Evolutionary conservation across 1,140 invertebrate genomes (phyloP).

Genomic region (Drosophila lowei): DNA sequence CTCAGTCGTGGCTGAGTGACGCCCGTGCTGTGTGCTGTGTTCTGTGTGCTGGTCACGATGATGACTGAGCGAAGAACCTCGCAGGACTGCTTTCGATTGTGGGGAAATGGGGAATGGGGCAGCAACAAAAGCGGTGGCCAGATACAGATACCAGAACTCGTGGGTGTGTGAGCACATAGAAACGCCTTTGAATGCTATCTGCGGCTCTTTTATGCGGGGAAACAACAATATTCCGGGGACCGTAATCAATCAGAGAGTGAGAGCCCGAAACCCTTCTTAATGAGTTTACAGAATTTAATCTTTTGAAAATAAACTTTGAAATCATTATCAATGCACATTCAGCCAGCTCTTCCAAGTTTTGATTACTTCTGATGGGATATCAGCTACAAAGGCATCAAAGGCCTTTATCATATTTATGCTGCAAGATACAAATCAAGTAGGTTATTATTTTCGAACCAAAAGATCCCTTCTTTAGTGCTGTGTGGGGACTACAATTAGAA

Average conservation of each 20-base stretch:
- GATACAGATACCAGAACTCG: neutral
- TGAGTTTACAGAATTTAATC: slow-evolving; percentile 27
- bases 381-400: too few relatives aligned
- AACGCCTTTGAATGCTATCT: slow-evolving; percentile 15
- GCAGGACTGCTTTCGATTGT: slow-evolving; percentile 20
- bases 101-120: neutral
- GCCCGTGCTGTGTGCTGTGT: slow-evolving; percentile 11
- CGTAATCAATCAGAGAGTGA: slow-evolving; percentile 11
- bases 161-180: neutral
- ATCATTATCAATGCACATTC: too few relatives aligned
- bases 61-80: slow-evolving; percentile 26
- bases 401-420: too few relatives aligned
- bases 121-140: neutral
- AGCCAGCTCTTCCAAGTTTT: neutral
- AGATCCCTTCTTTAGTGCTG: too few relatives aligned
- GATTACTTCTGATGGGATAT: neutral
- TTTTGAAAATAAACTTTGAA: slow-evolving; percentile 9
- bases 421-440: too few relatives aligned
- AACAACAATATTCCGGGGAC: neutral
- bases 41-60: slow-evolving; percentile 39
- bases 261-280: neutral
- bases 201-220: neutral
- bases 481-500: too few relatives aligned
- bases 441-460: too few relatives aligned
- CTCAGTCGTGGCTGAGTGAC: slow-evolving; percentile 74